phyloP scores from a whole-genome alignment of 2,797 vertebrate genomes.

The Molothrus ater region DNA sequence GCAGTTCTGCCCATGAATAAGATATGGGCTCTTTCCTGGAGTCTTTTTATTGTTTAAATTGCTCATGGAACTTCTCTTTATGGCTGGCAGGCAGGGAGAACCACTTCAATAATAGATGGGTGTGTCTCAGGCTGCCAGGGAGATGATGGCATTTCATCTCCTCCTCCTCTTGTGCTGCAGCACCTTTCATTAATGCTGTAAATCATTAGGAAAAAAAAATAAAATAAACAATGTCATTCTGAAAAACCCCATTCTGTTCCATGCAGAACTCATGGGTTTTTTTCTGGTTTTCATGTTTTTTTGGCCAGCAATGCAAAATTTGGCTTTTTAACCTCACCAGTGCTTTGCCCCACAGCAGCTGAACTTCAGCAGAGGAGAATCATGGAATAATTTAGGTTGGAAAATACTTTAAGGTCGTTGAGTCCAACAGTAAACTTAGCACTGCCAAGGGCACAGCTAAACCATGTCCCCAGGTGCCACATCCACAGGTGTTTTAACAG shows the following conservation, averaged over 20 bases:
- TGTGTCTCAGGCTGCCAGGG: background rate
- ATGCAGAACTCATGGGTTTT: fast-evolving
- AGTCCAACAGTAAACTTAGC: background rate
- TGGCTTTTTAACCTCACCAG: background rate
- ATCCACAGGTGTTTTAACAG: background rate
- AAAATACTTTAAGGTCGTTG: background rate
- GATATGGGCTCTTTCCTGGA: background rate
- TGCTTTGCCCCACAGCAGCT: background rate
- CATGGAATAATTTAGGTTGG: background rate
- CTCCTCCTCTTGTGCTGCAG: background rate
- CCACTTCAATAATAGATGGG: background rate
- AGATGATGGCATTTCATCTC: background rate
- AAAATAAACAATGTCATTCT: no score
- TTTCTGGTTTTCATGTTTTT: background rate
- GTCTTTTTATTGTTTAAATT: background rate
- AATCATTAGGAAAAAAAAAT: background rate
- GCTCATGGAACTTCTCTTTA: background rate
- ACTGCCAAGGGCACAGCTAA: background rate
- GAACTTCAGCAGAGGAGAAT: background rate
- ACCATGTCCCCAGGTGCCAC: background rate
- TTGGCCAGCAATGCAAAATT: background rate
- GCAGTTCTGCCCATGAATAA: background rate
- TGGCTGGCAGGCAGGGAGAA: background rate
- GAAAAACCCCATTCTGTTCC: no score
- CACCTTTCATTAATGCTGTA: background rate